Base-by-base conservation (phyloP, 1,140 invertebrate species). In the Nymphalis io region DNA sequence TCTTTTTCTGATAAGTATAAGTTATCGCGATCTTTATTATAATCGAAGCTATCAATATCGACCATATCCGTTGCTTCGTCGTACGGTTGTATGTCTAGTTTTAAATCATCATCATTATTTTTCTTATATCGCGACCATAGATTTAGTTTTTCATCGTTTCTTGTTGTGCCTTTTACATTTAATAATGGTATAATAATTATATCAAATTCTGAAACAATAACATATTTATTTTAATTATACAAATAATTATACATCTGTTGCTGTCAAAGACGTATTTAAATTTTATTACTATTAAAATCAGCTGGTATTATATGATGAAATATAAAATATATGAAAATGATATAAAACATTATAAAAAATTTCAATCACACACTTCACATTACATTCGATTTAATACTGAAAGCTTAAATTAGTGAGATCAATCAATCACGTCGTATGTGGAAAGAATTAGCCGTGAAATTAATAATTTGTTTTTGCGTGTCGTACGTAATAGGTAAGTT, bases 41-140 rank as follows among this genome's bases (percentile, higher is more conserved):
- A 82, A 40, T 87, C 80, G n/a, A 82, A 78, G 44, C 76, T 83
- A n/a, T 88, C 86, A 8, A 87, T 68, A 39, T 90, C 78, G 3
- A 79, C 71, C 0, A 73, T 6, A 33, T 84, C 79, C 13, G 82
- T 83, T 0, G 84, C 76, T 40, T 82, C 82, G 1, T 85, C 78
- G 55, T 87, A 87, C 23, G 79, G 55, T 65, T 85, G 81, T 21
- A 88, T 64, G n/a, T 90, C 86, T 2, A 90, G 63, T 74, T 73
- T 81, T 1, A 57, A 40, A 11, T 68, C 51, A 1, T 61, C 71
- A 16, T 79, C 69, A n/a, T 74, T 74, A n/a, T 48, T 72, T n/a
- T 64, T 63, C 57, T 67, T 73, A 16, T 73, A 65, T 15, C 38
- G 63, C 0, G 60, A 27, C 51, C 63, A 58, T 21, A 63, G 18